phyloP scores from a whole-genome alignment of 2,797 vertebrate species.

The Gastrophryne carolinensis region DNA sequence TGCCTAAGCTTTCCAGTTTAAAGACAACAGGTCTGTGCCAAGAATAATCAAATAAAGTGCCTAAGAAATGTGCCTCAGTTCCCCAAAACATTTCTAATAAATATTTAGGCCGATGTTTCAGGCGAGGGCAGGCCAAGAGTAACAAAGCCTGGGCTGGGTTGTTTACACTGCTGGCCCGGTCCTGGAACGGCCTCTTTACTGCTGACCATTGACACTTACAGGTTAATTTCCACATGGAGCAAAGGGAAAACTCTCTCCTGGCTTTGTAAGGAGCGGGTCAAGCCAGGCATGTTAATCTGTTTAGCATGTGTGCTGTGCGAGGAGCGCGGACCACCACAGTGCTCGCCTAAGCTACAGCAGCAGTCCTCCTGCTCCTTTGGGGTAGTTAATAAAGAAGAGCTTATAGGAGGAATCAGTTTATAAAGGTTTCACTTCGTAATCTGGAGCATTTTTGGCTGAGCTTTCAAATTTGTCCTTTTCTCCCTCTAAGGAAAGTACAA shows the following conservation, averaged over 20 bases:
- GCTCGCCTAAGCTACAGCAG: constrained; percentile 64
- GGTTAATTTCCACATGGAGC: constrained; percentile 80
- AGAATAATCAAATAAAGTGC: constrained; percentile 50
- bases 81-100: constrained; percentile 63
- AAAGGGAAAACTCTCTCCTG: constrained; percentile 78
- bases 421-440: constrained; percentile 53
- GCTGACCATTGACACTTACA: constrained; percentile 74
- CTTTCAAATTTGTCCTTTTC: constrained; percentile 24
- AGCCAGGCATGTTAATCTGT: constrained; percentile 85
- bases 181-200: constrained; percentile 71
- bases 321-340: constrained; percentile 73
- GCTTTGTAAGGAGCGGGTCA: constrained; percentile 75
- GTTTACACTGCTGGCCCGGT: constrained; percentile 75
- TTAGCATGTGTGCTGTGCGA: constrained; percentile 83
- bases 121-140: constrained; percentile 64
- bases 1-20: constrained; percentile 40
- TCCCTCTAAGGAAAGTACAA: constrained; percentile 10
- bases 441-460: constrained; percentile 40
- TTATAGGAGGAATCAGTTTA: constrained; percentile 59
- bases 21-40: constrained; percentile 37
- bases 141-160: constrained; percentile 70
- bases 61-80: constrained; percentile 56
- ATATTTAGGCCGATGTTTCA: constrained; percentile 61
- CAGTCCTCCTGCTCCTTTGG: constrained; percentile 59
- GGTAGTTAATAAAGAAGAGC: constrained; percentile 71